These are phyloP conservation scores for Sminthurides aquaticus DNA, from an alignment of 2,888 invertebrate genomes.

Conservation along the genomic window DNA sequence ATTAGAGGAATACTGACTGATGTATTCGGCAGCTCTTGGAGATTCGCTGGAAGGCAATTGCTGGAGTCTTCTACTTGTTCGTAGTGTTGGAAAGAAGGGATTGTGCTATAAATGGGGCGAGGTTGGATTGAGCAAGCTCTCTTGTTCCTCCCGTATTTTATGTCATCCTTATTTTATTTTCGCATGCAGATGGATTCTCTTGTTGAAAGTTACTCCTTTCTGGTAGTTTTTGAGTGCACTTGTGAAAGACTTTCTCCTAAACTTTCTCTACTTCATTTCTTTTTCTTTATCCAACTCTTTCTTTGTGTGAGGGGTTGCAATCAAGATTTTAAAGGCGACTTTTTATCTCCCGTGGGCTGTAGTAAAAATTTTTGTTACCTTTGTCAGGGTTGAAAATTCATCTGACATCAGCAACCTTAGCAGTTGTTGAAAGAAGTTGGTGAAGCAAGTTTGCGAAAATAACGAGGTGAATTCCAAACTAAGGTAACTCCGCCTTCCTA, in stretches of 20 bases:
- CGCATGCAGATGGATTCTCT: constrained; percentile 12
- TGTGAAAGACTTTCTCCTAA: not conserved
- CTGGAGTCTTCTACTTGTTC: not conserved
- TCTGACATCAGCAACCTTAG: too few relatives aligned
- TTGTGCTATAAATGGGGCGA: not conserved
- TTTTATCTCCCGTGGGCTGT: not conserved
- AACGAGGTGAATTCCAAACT: too few relatives aligned
- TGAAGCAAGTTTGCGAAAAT: too few relatives aligned
- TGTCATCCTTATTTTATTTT: constrained; percentile 18
- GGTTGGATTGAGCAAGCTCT: not conserved
- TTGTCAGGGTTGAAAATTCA: too few relatives aligned
- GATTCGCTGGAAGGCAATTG: not conserved
- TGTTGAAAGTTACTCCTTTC: constrained; percentile 9
- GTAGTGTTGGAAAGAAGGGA: too few relatives aligned
- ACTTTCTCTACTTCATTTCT: not conserved
- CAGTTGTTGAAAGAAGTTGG: too few relatives aligned
- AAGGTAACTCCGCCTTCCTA: too few relatives aligned
- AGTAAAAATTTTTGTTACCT: too few relatives aligned
- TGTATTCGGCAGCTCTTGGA: too few relatives aligned
- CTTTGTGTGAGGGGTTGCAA: not conserved
- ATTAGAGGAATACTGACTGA: too few relatives aligned
- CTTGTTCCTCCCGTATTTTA: constrained; percentile 11
- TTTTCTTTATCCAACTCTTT: not conserved
- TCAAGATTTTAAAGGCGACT: not conserved
- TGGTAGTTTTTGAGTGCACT: not conserved